phyloP scores from a whole-genome alignment of 2,113 vertebrate genomes.

The Mormyrus lacerda region DNA sequence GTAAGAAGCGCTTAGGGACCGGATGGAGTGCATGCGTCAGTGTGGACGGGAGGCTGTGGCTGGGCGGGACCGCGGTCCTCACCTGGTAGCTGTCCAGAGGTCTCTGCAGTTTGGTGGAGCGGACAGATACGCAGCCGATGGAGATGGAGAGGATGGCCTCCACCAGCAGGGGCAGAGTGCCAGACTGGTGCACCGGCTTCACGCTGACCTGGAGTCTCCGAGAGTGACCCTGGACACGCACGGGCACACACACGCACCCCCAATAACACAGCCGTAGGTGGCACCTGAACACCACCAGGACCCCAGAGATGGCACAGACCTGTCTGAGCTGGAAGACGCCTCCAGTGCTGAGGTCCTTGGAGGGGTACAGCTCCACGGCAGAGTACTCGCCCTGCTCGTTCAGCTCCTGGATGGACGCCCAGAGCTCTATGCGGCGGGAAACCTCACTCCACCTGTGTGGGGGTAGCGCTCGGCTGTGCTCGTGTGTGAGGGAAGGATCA shows the following conservation, averaged over 20 bases:
- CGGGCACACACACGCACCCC: neutral
- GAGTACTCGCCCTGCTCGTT: conserved; percentile 94
- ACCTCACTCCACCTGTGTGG: conserved; percentile 86
- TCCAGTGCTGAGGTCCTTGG: conserved; percentile 87
- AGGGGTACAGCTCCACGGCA: conserved; percentile 81
- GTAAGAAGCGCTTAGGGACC: neutral
- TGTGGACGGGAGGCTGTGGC: neutral
- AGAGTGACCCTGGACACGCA: conserved; percentile 79
- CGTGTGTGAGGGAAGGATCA: neutral
- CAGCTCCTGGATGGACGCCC: conserved; percentile 85
- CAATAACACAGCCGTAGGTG: conserved; percentile 8
- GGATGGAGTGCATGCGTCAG: neutral
- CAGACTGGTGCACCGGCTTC: conserved; percentile 84
- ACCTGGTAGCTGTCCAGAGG: conserved; percentile 97
- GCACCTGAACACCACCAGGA: conserved; percentile 17
- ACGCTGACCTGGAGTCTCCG: conserved; percentile 86
- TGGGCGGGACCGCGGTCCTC: conserved; percentile 26
- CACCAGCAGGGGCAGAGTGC: conserved; percentile 87
- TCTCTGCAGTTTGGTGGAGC: conserved; percentile 86
- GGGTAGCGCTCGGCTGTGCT: neutral
- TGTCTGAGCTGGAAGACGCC: conserved; percentile 93
- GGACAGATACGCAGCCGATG: conserved; percentile 83
- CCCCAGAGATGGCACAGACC: conserved; percentile 29
- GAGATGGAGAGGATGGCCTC: conserved; percentile 86
- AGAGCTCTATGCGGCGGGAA: conserved; percentile 85